Base-by-base conservation (phyloP, 2,888 invertebrate species). In the Drosophila borborema region DNA sequence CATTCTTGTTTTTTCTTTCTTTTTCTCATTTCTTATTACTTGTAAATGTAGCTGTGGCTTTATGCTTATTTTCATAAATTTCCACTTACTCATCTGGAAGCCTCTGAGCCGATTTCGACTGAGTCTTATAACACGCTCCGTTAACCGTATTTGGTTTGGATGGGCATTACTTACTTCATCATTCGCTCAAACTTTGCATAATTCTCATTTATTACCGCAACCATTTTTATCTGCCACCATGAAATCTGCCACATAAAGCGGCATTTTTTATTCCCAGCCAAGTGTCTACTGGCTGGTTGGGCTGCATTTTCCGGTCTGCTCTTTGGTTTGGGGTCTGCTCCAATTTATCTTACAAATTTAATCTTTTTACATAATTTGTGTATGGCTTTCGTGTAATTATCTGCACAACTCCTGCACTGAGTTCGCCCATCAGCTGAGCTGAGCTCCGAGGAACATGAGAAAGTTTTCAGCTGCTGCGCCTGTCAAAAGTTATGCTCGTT, bases 271-370 rank as follows among this genome's bases (percentile, higher is more conserved):
- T 84, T 84, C 84, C 87, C 87, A 72, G 74, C 77, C 58, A 77
- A 80, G 86, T 80, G 77, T 60, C 62, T 28, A 28, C 28, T 28
- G 28, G 28, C 28, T 28, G 58, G 20, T 23, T 23, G 51, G 38
- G 23, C 12, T 61, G 61, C 62, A 65, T 64, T 48, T 79, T 79
- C 75, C 71, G 80, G 75, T 79, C 80, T 65, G 40, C 54, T 49
- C 64, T 40, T 20, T 55, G 43, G 41, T 59, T 46, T 51, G 41
- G 49, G 54, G 63, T 65, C 72, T 72, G 67, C 78, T 75, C 84
- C 81, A 81, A 85, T 87, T 89, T 85, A 85, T 85, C 89, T 89
- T 80, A 82, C 85, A 87, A 85, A 89, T 85, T 85, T 89, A 89
- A 85, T 85, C 85, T 85, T 77, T 89, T 87, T 89, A 89, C 90